Base-by-base conservation (phyloP, 2,888 invertebrate genomes). In the Nematopogon swammerdamellus region DNA sequence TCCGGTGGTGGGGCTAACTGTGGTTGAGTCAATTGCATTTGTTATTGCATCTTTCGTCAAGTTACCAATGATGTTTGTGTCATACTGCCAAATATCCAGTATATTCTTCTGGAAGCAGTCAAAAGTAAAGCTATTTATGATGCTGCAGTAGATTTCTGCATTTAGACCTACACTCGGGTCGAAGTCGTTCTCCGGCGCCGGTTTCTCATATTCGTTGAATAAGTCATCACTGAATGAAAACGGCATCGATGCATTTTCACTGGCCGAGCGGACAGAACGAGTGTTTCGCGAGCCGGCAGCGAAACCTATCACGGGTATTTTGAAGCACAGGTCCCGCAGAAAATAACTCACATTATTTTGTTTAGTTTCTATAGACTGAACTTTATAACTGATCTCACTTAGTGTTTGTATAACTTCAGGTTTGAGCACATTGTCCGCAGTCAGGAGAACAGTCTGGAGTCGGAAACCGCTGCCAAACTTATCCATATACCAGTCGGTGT, bases 401-500 rank as follows among this genome's bases (percentile, higher is more conserved):
- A 85, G 58, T 61, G 68, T 60, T 54, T 68, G 61, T 49, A 91
- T 70, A 51, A 85, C 75, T 56, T 80, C 60, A 1, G 88, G 85
- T 45, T 83, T 81, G 45, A 90, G 66, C 10, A 91, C 83, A 72
- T 90, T 82, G 48, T 86, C 82, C 18, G 85, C 86, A 46, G 84
- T 84, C 48, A 88, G 66, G 55, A 89, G 74, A 47, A 86, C 66
- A 52, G 70, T 77, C 67, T 89, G 85, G 14, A 83, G 63, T 53
- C 88, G 77, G 59, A 84, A 81, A 10, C 83, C 85, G 48, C 82
- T 83, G 51, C 85, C 82, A 65, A 88, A 86, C 52, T 83, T 85
- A 17, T 82, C 68, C 62, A 88, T 83, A 51, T 88, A 79, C 89
- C 90, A 90, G 59, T 88, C 83, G 3, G 89, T 87, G 57, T 89